Evolutionary conservation across 2,797 vertebrate species (phyloP), one percentile per base, ranked within the genome.

Genomic region (Chaetophractus vellerosus): DNA sequence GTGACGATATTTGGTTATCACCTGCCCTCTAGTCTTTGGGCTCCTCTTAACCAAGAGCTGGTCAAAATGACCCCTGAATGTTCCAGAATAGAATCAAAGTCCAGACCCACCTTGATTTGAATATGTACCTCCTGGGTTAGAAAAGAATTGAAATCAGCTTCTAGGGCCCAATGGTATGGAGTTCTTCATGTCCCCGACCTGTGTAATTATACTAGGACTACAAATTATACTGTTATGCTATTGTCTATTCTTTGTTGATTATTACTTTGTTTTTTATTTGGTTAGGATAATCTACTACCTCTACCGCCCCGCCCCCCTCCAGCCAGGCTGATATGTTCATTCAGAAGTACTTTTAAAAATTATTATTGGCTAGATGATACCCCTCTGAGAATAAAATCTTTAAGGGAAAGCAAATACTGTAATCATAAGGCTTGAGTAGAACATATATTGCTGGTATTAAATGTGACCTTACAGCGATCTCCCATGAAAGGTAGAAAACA

Each of bases 61-160:
- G 55, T 19, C 45, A 52, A 38, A 23, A 9, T 33, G 90, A 83
- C 28, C 28, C 48, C 82, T 38, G 26, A 48, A 52, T 88, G 14
- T 31, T 36, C 10, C 61, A 74, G 23, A 87, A 36, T 86, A 41
- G 16, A 86, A 55, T 84, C 50, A 83, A 21, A 74, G 28, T 88
- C 14, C 31, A 68, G 87, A 64, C 5, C 19, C 0, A 6, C 72
- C 18, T 85, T 74, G 71, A 71, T 66, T 78, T 81, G 68, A 81
- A 15, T n/a, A 4, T 52, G 33, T 71, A 52, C 12, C 36, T 91
- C 19, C 38, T 38, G 0, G 59, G 38, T 75, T 83, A 45, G 81
- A 86, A 76, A 28, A 92, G 33, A 88, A 69, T 7, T 80, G 23
- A 75, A 78, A 31, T 14, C 24, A 76, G 55, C 45, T 94, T 72